These are phyloP conservation scores for Ailurus styani DNA, from an alignment of 2,113 vertebrate species.

Conservation along the genomic window DNA sequence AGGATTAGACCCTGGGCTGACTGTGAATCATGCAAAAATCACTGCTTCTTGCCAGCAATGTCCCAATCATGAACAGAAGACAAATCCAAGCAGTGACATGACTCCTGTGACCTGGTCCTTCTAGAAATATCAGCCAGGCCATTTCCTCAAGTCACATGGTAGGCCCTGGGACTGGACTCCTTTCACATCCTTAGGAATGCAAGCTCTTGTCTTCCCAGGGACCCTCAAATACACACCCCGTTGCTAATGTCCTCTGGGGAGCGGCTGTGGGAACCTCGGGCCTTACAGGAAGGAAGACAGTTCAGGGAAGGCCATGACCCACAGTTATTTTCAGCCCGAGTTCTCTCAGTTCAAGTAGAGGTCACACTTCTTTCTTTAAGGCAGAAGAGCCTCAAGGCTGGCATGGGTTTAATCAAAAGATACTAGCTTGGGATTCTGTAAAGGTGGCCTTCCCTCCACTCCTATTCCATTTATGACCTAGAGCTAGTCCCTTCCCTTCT, in stretches of 20 bases:
- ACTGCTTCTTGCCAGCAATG: background rate
- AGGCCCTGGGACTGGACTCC: slow-evolving; percentile 37
- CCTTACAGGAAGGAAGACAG: slow-evolving; percentile 66
- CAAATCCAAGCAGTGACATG: background rate
- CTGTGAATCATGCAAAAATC: background rate
- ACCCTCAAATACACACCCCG: slow-evolving; percentile 58
- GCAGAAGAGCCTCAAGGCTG: background rate
- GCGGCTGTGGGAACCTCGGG: slow-evolving; percentile 63
- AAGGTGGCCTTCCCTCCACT: background rate
- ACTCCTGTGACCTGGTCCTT: background rate
- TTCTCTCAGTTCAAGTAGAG: slow-evolving; percentile 28
- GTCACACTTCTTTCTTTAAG: slow-evolving; percentile 18
- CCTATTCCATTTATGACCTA: accelerated
- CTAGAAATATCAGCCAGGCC: slow-evolving; percentile 41
- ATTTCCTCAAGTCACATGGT: background rate
- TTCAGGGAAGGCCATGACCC: slow-evolving; percentile 54
- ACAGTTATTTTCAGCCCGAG: slow-evolving; percentile 66
- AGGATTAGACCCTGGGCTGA: background rate
- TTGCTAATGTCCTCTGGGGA: slow-evolving; percentile 67
- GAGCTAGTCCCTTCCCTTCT: background rate
- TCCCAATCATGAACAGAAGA: background rate
- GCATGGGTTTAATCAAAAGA: background rate
- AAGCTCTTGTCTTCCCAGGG: slow-evolving; percentile 68
- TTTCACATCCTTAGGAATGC: slow-evolving; percentile 65
- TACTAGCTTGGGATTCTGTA: background rate